phyloP scores from a whole-genome alignment of 2,797 vertebrate species.

The Podarcis lilfordi region DNA sequence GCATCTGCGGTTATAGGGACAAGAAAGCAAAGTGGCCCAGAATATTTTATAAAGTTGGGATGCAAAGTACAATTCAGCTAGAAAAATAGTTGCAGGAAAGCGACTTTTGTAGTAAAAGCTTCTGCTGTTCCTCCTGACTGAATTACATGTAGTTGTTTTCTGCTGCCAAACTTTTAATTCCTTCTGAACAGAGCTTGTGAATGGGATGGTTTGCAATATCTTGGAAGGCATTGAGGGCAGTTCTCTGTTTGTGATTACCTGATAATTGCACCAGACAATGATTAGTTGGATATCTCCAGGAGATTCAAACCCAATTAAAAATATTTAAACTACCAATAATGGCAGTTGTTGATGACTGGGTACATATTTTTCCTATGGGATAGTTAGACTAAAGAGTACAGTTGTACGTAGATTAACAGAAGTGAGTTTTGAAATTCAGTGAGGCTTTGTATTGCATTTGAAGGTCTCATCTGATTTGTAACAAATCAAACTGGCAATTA shows the following conservation, averaged over 20 bases:
- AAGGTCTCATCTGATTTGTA: constrained; percentile 57
- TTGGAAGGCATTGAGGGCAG: too few species aligned
- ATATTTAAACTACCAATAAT: background rate
- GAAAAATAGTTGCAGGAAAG: constrained; percentile 2
- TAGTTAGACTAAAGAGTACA: background rate
- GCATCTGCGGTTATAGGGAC: background rate
- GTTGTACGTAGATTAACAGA: background rate
- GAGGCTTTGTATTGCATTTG: constrained; percentile 46
- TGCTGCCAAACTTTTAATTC: background rate
- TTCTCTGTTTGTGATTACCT: background rate
- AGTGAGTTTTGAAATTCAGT: background rate
- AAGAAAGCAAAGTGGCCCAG: background rate
- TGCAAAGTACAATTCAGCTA: background rate
- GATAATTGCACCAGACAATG: background rate
- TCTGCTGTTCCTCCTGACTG: background rate
- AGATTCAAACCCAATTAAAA: background rate
- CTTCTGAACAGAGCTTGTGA: background rate
- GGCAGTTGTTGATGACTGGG: fast-evolving
- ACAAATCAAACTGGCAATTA: constrained; percentile 77
- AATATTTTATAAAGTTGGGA: background rate
- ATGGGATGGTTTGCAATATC: background rate
- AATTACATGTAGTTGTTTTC: background rate
- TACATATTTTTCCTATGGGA: background rate
- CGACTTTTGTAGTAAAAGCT: background rate
- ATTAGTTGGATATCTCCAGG: background rate